Base-by-base conservation (phyloP, 2,888 invertebrate species). In the Agonopterix subpropinquella region DNA sequence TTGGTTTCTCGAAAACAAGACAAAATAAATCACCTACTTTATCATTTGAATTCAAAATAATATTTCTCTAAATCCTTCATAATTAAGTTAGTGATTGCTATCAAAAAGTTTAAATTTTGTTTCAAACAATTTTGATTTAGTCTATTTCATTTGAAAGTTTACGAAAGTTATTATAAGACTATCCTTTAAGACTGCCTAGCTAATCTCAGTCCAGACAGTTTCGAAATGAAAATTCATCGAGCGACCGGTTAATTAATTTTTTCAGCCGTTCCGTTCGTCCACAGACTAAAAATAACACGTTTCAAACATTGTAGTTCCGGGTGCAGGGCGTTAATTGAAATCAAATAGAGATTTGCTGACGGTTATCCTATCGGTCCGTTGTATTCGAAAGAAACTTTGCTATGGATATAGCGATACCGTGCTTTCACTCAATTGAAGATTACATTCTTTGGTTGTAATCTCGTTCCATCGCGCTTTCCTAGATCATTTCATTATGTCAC, bases 341-440 rank as follows among this genome's bases (percentile, higher is more conserved):
- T 82, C 81, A 85, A 84, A 85, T 77, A 83, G 72, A 81, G 80
- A 82, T 83, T 78, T 81, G 68, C 65, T 67, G 56, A 51, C 69
- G 74, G 77, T 79, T n/a, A n/a, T n/a, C 39, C 10, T 39, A 10
- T 39, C 39, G 13, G 9, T 39, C 39, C 39, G 28, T 28, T 28
- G 28, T 5, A 7, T 7, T 28, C 28, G 28, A 28, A 28, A 28
- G 18, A 28, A 28, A 28, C 28, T 5, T 28, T 7, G 28, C 28
- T 7, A 28, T 28, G 7, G 28, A 28, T 28, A 28, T 28, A 28
- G 28, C 5, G 28, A 7, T 28, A 7, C 1, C 28, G 28, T 28
- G 28, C 28, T 28, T 7, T 28, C 7, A 28, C 28, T 28, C 28
- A 28, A 28, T 5, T 28, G 28, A 28, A 28, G 28, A 28, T 28